These are phyloP conservation scores for Varanus komodoensis DNA, from an alignment of 2,113 vertebrate species.

Conservation along the genomic window DNA sequence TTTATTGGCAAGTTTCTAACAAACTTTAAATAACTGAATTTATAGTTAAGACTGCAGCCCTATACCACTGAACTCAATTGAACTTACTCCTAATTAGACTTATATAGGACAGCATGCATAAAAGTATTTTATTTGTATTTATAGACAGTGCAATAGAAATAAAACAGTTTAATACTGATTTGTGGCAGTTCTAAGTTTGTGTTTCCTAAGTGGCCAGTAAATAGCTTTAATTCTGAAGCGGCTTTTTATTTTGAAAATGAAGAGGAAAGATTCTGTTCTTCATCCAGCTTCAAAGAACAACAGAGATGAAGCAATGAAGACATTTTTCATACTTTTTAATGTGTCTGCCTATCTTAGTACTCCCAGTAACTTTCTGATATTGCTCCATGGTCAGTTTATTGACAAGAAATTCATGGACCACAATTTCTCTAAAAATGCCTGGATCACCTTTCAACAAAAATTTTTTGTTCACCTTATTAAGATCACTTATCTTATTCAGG, in stretches of 20 bases:
- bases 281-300: conserved; percentile 14
- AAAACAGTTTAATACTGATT: conserved; percentile 13
- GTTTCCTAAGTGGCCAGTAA: neutral
- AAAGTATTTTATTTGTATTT: neutral
- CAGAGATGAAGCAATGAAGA: neutral
- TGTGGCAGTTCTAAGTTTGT: neutral
- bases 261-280: neutral
- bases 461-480: conserved; percentile 10
- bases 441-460: neutral
- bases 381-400: neutral
- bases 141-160: neutral
- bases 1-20: neutral
- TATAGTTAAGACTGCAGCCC: neutral
- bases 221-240: neutral
- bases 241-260: neutral
- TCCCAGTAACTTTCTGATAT: neutral
- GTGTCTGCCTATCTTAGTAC: neutral
- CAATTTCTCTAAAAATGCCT: neutral
- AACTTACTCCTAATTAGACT: neutral
- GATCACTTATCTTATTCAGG: conserved; percentile 13
- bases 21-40: neutral
- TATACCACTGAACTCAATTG: neutral
- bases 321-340: neutral
- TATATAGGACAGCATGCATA: neutral
- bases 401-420: conserved; percentile 10